These are phyloP conservation scores for Limnephilus lunatus DNA, from an alignment of 2,888 invertebrate genomes.

Conservation along the genomic window DNA sequence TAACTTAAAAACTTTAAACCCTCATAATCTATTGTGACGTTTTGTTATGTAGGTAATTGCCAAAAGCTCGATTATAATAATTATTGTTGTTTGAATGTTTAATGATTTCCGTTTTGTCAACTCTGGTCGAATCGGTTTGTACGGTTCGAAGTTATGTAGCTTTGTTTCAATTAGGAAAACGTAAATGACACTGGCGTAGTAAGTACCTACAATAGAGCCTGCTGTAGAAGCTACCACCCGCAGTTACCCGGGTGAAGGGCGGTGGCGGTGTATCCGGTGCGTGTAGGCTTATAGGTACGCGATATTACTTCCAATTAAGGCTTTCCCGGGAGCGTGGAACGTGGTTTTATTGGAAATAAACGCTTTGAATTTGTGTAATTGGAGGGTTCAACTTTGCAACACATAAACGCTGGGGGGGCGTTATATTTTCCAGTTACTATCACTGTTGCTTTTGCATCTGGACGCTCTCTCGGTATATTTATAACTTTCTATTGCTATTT, in stretches of 20 bases:
- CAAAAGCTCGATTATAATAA: neutral
- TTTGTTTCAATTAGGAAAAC: neutral
- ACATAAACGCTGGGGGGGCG: neutral
- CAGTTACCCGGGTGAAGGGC: neutral
- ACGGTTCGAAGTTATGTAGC: neutral
- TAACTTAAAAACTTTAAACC: neutral
- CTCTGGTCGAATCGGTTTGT: neutral
- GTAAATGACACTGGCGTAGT: neutral
- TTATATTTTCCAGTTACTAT: neutral
- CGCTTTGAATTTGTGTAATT: constrained; percentile 20
- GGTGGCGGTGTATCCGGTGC: neutral
- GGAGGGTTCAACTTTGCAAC: neutral
- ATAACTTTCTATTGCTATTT: neutral
- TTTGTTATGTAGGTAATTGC: neutral
- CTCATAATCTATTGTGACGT: neutral
- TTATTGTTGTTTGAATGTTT: neutral
- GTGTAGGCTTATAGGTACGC: neutral
- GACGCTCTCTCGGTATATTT: neutral
- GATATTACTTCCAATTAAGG: constrained; percentile 26
- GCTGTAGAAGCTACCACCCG: neutral
- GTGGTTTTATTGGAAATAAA: constrained; percentile 15
- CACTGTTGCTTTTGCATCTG: neutral
- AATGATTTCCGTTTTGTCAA: neutral
- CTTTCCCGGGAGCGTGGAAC: neutral
- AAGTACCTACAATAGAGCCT: neutral